Conservation (phyloP, 2,888 invertebrate species). For the Ectropis crepuscularia region DNA sequence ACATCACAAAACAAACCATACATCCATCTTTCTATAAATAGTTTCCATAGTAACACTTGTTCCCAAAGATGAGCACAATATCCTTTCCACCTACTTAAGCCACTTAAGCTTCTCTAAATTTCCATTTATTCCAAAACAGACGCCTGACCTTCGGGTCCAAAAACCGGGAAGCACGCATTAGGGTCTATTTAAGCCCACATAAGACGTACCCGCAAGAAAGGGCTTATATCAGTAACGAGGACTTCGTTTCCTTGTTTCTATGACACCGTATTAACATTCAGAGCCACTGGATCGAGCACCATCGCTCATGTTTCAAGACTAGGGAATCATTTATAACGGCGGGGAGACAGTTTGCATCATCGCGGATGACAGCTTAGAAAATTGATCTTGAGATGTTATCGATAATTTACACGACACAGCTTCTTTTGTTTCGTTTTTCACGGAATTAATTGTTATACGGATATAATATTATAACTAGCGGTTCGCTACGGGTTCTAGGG, state of each 20-base stretch:
- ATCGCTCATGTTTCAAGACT: slow-evolving; percentile 23
- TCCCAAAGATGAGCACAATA: too few species aligned
- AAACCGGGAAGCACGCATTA: neutral
- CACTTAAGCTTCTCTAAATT: too few species aligned
- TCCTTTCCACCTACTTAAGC: too few species aligned
- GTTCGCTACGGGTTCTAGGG: too few species aligned
- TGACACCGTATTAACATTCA: slow-evolving; percentile 18
- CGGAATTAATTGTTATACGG: too few species aligned
- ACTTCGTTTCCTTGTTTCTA: slow-evolving; percentile 9
- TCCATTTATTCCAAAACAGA: too few species aligned
- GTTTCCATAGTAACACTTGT: too few species aligned
- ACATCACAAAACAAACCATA: too few species aligned
- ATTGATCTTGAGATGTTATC: slow-evolving; percentile 8
- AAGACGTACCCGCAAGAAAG: neutral
- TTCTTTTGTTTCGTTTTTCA: too few species aligned
- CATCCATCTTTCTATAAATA: too few species aligned
- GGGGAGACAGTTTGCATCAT: slow-evolving; percentile 11
- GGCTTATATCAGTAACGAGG: slow-evolving; percentile 3
- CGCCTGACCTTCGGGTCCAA: neutral
- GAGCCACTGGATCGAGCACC: slow-evolving; percentile 15
- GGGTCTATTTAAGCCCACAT: slow-evolving; percentile 1
- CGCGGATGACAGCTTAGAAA: slow-evolving; percentile 8
- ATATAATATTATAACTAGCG: too few species aligned
- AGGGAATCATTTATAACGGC: slow-evolving; percentile 16
- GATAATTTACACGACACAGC: slow-evolving; percentile 1